Evolutionary conservation across 1,140 invertebrate species (phyloP).

Genomic region (Drosophila mojavensis): DNA sequence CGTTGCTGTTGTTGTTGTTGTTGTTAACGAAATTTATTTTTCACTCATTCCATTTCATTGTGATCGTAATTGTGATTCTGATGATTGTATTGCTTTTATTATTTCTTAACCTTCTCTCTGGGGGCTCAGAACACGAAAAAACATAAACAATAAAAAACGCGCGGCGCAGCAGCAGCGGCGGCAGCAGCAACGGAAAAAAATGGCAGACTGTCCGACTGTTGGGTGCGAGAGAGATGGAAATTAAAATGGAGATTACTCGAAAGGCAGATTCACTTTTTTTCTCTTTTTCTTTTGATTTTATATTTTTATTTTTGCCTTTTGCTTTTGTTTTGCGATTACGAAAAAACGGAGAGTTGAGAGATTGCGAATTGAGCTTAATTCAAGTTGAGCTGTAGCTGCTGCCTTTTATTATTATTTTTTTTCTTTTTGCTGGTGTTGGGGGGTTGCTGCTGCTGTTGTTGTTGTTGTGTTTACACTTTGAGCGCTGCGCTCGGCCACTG

Average conservation of each 20-base stretch:
- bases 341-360: slow-evolving; percentile 63
- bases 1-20: slow-evolving; percentile 36
- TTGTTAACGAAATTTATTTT: slow-evolving; percentile 79
- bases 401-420: slow-evolving; percentile 4
- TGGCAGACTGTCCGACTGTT: slow-evolving; percentile 43
- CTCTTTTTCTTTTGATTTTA: slow-evolving; percentile 28
- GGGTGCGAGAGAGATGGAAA: slow-evolving; percentile 64
- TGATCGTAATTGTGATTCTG: slow-evolving; percentile 42
- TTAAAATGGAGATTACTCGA: slow-evolving; percentile 49
- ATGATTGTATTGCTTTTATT: slow-evolving; percentile 70
- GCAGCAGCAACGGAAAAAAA: slow-evolving; percentile 44
- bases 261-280: slow-evolving; percentile 76
- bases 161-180: slow-evolving; percentile 38
- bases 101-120: slow-evolving; percentile 65
- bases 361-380: slow-evolving; percentile 68
- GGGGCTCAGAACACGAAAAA: slow-evolving; percentile 76
- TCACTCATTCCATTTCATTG: slow-evolving; percentile 78
- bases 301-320: slow-evolving; percentile 24
- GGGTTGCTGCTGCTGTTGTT: slow-evolving; percentile 2
- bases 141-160: slow-evolving; percentile 77
- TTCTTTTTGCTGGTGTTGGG: background rate
- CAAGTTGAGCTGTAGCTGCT: slow-evolving; percentile 36
- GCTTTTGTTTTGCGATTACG: slow-evolving; percentile 68
- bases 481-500: slow-evolving; percentile 43
- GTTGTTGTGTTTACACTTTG: slow-evolving; percentile 40